phyloP scores from a whole-genome alignment of 2,797 vertebrate genomes.

The Tokudaia muenninki region DNA sequence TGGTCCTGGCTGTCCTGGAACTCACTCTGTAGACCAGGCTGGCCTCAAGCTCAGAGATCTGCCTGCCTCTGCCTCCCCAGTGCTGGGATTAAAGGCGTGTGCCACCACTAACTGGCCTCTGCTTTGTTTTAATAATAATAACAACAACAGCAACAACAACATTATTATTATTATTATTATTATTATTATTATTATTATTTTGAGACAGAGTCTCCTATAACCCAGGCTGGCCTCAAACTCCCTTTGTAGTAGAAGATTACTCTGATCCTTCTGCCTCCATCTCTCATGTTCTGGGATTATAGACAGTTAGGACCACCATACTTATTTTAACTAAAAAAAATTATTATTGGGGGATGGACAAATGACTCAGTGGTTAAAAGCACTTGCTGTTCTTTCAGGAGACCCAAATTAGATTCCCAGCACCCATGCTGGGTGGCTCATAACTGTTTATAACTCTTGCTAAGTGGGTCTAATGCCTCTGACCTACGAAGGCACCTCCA shows the following conservation, averaged over 20 bases:
- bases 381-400: not conserved
- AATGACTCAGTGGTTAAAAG: not conserved
- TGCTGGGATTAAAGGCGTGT: too few species aligned
- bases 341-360: not conserved
- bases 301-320: not conserved
- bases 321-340: not conserved
- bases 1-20: too few species aligned
- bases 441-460: not conserved
- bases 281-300: not conserved
- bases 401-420: not conserved
- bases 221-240: not conserved
- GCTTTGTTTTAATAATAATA: not conserved
- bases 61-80: too few species aligned
- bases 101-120: not conserved
- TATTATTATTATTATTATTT: not conserved
- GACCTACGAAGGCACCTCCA: not conserved
- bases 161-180: not conserved
- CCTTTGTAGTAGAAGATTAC: not conserved
- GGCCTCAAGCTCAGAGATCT: too few species aligned
- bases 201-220: not conserved
- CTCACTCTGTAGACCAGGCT: too few species aligned
- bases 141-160: too few species aligned
- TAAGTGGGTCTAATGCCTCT: not conserved
- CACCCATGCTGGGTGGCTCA: not conserved
- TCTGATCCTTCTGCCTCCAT: not conserved